phyloP scores from a whole-genome alignment of 2,797 vertebrate species.

The Girardinus metallicus region DNA sequence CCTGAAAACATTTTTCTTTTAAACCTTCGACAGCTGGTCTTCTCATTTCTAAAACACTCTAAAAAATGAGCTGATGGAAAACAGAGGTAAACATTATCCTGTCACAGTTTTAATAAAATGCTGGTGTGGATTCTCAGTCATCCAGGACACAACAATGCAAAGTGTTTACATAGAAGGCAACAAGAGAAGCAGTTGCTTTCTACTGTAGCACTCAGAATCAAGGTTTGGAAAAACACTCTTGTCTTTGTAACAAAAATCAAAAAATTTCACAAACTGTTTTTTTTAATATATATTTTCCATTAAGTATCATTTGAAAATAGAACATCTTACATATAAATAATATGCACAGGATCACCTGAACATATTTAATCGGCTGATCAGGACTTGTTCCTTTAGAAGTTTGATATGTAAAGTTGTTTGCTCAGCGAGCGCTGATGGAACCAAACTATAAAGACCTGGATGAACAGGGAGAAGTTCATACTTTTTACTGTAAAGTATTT shows the following conservation, averaged over 20 bases:
- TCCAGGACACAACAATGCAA: neutral
- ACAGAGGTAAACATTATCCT: neutral
- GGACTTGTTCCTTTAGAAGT: neutral
- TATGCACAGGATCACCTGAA: neutral
- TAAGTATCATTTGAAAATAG: neutral
- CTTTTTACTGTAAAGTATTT: neutral
- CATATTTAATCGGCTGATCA: neutral
- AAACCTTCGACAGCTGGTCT: neutral
- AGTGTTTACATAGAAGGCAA: neutral
- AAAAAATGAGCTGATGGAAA: conserved; percentile 1
- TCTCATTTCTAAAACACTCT: neutral
- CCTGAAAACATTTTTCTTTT: conserved; percentile 1
- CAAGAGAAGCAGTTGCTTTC: neutral
- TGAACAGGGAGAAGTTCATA: neutral
- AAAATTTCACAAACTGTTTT: neutral
- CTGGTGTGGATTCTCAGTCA: neutral
- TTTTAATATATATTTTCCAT: neutral
- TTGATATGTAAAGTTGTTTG: neutral
- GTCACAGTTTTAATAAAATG: neutral
- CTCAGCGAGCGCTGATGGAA: neutral
- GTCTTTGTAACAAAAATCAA: neutral
- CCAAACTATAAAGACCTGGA: neutral
- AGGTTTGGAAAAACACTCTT: neutral
- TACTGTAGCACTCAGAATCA: neutral
- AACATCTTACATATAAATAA: neutral